Evolutionary conservation across 2,888 invertebrate species (phyloP), one percentile per base, ranked within the genome.

Genomic region (Iphiclides podalirius): DNA sequence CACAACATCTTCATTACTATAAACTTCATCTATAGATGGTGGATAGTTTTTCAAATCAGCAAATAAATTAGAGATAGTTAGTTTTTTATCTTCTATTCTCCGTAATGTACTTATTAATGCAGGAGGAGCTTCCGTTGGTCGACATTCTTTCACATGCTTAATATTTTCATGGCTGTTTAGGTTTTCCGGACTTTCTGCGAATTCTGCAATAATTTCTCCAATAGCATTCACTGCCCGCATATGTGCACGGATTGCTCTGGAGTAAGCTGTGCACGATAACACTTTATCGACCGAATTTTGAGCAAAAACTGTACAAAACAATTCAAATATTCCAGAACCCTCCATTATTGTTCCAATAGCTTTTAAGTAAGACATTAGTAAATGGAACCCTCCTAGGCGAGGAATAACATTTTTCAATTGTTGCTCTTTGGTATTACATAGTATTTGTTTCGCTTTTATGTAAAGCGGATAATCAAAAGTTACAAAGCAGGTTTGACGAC

Each of bases 181-280:
- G 37, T 37, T 37, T 37, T 37, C 37, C 9, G 11, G 33, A 6
- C n/a, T n/a, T n/a, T n/a, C n/a, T n/a, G n/a, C n/a, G n/a, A n/a
- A n/a, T 20, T 20, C 6, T 20, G 20, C 3, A 20, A 20, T 20
- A 3, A 20, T 20, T 20, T 20, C 4, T 33, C 12, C 12, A 3
- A 33, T 33, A 12, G 37, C 8, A 37, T 20, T 37, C 7, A 17
- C 37, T 14, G 37, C 37, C 17, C 13, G 20, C 37, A 20, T 37
- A 16, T 14, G 16, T 8, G 20, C 11, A 33, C 33, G 12, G 12
- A 33, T 33, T 3, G 11, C 12, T 33, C 33, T 33, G 12, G 12
- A 12, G 6, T 33, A 33, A 11, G 33, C 33, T 33, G 33, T 12
- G 11, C 12, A 33, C 12, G 33, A 33, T 6, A 33, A 33, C 12